These are phyloP conservation scores for Mesoligia furuncula DNA, from an alignment of 2,888 invertebrate genomes.

Conservation along the genomic window DNA sequence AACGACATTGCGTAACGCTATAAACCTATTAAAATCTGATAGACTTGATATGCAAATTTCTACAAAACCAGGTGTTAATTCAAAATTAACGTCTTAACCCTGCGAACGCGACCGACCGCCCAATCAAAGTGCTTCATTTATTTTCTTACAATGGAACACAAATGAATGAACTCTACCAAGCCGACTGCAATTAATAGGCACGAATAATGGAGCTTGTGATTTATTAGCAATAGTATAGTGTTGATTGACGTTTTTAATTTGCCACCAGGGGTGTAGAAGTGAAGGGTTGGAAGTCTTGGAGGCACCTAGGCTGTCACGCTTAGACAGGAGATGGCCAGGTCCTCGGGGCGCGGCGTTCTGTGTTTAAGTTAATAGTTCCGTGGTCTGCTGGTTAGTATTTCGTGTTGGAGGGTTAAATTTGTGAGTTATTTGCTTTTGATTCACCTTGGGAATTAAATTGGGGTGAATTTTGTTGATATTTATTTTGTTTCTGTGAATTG, in stretches of 20 bases:
- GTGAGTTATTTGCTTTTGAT: slow-evolving; percentile 38
- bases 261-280: slow-evolving; percentile 69
- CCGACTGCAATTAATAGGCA: slow-evolving; percentile 85
- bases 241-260: slow-evolving; percentile 89
- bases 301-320: slow-evolving; percentile 73
- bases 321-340: slow-evolving; percentile 73
- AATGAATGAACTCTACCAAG: slow-evolving; percentile 85
- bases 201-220: slow-evolving; percentile 84
- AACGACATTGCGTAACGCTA: slow-evolving; percentile 47
- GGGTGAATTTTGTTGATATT: background rate
- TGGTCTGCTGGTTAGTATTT: slow-evolving; percentile 53
- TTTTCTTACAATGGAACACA: slow-evolving; percentile 82
- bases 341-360: slow-evolving; percentile 66
- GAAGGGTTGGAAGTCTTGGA: slow-evolving; percentile 67
- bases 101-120: slow-evolving; percentile 68
- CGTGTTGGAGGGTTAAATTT: slow-evolving; percentile 38
- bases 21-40: slow-evolving; percentile 57
- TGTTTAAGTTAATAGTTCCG: slow-evolving; percentile 68
- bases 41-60: slow-evolving; percentile 62
- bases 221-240: slow-evolving; percentile 84
- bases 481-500: background rate
- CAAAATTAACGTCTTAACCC: slow-evolving; percentile 68
- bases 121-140: slow-evolving; percentile 78
- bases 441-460: slow-evolving; percentile 17
- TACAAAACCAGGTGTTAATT: slow-evolving; percentile 64